A percentile compares a stretch with the other conserved stretches of the same genome.
Conservation (phyloP, 1,140 invertebrate species). For the Polypedilum pembai region DNA sequence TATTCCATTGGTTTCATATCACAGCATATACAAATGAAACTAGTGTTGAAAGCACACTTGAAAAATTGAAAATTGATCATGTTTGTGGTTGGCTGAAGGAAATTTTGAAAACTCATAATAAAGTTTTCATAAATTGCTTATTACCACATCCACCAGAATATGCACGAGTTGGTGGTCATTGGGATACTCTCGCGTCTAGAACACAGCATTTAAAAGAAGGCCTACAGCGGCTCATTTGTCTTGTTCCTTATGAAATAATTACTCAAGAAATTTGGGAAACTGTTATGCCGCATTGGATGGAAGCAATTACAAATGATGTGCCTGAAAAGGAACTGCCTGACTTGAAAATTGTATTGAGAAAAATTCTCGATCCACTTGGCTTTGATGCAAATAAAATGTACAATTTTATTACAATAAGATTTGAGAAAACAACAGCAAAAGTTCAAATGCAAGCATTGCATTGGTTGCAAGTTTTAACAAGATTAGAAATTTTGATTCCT, state of each 20-base stretch:
- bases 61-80: conserved; percentile 88
- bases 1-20: conserved; percentile 99
- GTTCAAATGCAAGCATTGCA: conserved; percentile 89
- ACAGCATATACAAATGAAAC: conserved; percentile 94
- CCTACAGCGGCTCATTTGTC: conserved; percentile 80
- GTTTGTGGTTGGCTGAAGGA: conserved; percentile 86
- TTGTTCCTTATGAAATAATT: conserved; percentile 96
- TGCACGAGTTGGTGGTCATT: conserved; percentile 80
- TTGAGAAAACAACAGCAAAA: conserved; percentile 73
- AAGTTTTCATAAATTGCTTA: conserved; percentile 77
- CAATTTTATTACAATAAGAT: conserved; percentile 82
- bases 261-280: conserved; percentile 94
- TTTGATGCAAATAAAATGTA: conserved; percentile 93
- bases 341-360: conserved; percentile 87
- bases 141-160: conserved; percentile 64
- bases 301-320: conserved; percentile 91
- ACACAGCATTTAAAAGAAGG: conserved; percentile 94
- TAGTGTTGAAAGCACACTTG: conserved; percentile 77
- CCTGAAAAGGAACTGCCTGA: conserved; percentile 86
- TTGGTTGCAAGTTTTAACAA: conserved; percentile 90
- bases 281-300: conserved; percentile 98
- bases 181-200: conserved; percentile 83
- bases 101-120: conserved; percentile 77
- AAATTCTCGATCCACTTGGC: conserved; percentile 92
- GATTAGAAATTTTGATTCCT: conserved; percentile 83